Conservation (phyloP, 1,140 invertebrate genomes). For the Eurosta solidaginis region DNA sequence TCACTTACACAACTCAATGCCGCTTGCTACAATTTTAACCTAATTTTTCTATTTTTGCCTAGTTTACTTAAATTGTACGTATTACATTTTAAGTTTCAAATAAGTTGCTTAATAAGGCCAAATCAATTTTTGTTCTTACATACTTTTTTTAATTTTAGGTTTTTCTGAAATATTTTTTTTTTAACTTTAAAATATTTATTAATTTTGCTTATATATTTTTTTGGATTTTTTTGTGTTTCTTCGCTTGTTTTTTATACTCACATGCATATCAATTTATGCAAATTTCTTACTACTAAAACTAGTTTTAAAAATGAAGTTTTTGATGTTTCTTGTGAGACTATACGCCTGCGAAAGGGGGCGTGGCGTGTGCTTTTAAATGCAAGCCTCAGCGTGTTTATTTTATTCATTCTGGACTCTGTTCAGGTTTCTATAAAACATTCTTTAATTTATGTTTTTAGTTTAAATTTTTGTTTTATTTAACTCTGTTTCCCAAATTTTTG, state of each 20-base stretch:
- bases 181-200: no score
- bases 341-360: neutral
- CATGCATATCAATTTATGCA: neutral
- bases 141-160: neutral
- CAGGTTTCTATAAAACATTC: no score
- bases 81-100: neutral
- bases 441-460: neutral
- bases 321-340: neutral
- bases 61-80: constrained; percentile 24
- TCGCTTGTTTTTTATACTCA: neutral
- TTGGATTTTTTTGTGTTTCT: neutral
- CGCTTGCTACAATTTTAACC: constrained; percentile 26
- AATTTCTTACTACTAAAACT: neutral
- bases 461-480: neutral
- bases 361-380: neutral
- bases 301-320: neutral
- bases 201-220: neutral
- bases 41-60: constrained; percentile 31
- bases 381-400: no score
- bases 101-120: constrained; percentile 28
- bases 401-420: no score
- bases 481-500: neutral
- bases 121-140: neutral
- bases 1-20: constrained; percentile 31
- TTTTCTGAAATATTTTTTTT: neutral